These are phyloP conservation scores for Laspeyria flexula DNA, from an alignment of 2,888 invertebrate species.

Conservation along the genomic window DNA sequence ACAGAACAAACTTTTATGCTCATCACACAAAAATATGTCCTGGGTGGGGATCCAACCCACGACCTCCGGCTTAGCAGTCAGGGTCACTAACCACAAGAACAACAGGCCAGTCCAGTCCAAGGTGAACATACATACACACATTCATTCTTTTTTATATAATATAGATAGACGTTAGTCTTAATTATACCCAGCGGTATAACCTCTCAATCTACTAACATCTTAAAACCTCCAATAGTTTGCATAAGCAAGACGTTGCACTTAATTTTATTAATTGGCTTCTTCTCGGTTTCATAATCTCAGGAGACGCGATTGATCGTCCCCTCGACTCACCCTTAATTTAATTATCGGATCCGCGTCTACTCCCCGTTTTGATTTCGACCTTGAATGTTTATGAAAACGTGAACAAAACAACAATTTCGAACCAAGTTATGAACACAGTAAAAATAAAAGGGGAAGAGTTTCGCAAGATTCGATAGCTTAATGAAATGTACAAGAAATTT, in stretches of 20 bases:
- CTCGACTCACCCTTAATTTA: conserved; percentile 54
- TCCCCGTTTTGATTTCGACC: conserved; percentile 20
- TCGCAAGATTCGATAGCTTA: neutral
- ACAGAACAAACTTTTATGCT: no score
- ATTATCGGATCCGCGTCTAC: conserved; percentile 47
- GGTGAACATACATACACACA: no score
- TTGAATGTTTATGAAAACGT: conserved; percentile 12
- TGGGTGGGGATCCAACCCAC: no score
- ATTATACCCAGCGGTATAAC: no score
- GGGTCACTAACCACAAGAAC: no score
- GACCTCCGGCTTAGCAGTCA: no score
- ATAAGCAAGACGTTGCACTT: conserved; percentile 49
- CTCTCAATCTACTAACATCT: neutral
- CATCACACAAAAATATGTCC: no score
- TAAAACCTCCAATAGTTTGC: conserved; percentile 26
- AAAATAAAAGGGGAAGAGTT: neutral
- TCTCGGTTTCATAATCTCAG: conserved; percentile 62
- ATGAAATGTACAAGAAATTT: neutral
- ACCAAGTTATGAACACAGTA: neutral
- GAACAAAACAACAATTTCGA: conserved; percentile 3
- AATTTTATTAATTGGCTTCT: conserved; percentile 73
- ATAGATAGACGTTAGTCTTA: no score
- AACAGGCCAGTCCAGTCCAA: no score
- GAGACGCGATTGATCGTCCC: conserved; percentile 67
- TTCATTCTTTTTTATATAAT: no score